Conservation (phyloP, 2,888 invertebrate genomes). For the Tanaodytes sp. region DNA sequence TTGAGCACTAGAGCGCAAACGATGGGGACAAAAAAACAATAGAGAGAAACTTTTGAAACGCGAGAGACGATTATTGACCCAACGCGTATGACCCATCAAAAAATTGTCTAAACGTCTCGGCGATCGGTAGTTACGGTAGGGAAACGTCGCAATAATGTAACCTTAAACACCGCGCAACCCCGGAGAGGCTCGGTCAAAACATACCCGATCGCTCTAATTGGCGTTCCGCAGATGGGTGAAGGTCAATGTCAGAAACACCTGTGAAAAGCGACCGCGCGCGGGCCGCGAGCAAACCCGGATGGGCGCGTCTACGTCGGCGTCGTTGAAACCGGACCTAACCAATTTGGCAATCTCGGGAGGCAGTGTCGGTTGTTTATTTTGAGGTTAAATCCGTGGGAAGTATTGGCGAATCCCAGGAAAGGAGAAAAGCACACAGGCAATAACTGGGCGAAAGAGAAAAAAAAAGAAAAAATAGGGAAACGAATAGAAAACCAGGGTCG, state of each 20-base stretch:
- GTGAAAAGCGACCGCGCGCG: slow-evolving; percentile 17
- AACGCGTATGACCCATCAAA: too few relatives aligned
- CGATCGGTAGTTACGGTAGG: too few relatives aligned
- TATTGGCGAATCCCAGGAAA: neutral
- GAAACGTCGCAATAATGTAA: too few relatives aligned
- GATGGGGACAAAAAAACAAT: too few relatives aligned
- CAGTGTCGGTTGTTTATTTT: slow-evolving; percentile 4
- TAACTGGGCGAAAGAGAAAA: neutral
- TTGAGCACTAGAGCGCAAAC: too few relatives aligned
- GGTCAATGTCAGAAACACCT: slow-evolving; percentile 48
- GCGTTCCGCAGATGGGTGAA: slow-evolving; percentile 20
- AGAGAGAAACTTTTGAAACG: too few relatives aligned
- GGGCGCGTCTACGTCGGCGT: neutral
- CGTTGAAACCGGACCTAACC: neutral
- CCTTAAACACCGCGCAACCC: slow-evolving; percentile 9
- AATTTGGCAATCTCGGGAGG: too few relatives aligned
- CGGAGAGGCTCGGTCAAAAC: slow-evolving; percentile 21
- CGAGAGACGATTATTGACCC: too few relatives aligned
- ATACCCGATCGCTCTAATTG: slow-evolving; percentile 17
- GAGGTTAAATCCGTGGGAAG: slow-evolving; percentile 13
- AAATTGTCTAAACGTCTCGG: too few relatives aligned
- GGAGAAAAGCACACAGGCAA: neutral
- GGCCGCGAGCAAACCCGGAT: slow-evolving; percentile 2
- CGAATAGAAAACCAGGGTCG: too few relatives aligned
- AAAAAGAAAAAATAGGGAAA: neutral